These are phyloP conservation scores for Tipula unca DNA, from an alignment of 2,888 invertebrate species.

Conservation along the genomic window DNA sequence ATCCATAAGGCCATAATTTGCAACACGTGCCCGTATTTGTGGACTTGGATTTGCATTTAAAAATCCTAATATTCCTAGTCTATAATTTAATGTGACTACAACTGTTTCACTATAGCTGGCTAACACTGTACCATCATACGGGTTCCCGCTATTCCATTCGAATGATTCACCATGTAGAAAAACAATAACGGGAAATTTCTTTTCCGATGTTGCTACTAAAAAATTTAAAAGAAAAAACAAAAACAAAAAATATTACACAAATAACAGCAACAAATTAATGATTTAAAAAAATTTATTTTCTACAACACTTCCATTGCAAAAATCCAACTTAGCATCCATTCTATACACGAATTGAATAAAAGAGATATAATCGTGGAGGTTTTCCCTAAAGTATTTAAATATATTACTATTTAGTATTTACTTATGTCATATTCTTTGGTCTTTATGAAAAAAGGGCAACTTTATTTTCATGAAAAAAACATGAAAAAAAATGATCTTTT, in stretches of 20 bases:
- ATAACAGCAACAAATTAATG: background rate
- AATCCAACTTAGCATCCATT: background rate
- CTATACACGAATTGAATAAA: background rate
- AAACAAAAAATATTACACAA: background rate
- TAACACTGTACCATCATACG: conserved; percentile 91
- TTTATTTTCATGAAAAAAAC: too few relatives aligned
- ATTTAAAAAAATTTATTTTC: background rate
- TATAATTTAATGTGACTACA: conserved; percentile 94
- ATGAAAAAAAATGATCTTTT: too few relatives aligned
- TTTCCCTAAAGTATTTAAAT: background rate
- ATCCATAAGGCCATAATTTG: conserved; percentile 97
- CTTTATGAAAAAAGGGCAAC: too few relatives aligned
- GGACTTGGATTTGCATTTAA: conserved; percentile 82
- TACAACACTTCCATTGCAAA: background rate
- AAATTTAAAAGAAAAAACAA: background rate
- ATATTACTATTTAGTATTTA: too few relatives aligned
- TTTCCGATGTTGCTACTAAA: conserved; percentile 39
- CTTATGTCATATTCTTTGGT: too few relatives aligned
- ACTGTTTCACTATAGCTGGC: conserved; percentile 87
- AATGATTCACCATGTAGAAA: conserved; percentile 54
- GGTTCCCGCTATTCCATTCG: conserved; percentile 94
- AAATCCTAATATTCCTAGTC: conserved; percentile 86
- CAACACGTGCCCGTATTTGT: conserved; percentile 76
- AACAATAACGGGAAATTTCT: conserved; percentile 42
- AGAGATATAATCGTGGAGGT: background rate